These are phyloP conservation scores for Canis aureus DNA, from an alignment of 2,113 vertebrate genomes.

Conservation along the genomic window DNA sequence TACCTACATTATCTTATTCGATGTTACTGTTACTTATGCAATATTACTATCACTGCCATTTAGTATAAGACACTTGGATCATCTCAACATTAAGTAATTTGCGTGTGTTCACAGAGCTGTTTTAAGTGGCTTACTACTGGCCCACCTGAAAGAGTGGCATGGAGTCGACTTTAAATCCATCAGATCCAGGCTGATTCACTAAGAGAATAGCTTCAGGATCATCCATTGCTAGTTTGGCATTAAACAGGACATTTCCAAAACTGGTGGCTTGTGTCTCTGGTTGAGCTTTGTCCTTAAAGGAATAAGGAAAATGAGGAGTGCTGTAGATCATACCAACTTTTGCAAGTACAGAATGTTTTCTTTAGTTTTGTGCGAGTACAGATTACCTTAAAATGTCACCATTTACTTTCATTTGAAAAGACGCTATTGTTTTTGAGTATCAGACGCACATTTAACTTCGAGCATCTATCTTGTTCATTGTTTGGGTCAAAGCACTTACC, in stretches of 20 bases:
- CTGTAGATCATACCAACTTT: neutral
- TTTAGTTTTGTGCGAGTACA: neutral
- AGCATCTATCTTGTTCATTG: neutral
- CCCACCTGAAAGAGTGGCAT: constrained; percentile 95
- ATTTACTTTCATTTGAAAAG: neutral
- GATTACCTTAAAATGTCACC: neutral
- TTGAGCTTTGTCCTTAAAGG: constrained; percentile 94
- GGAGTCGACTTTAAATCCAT: constrained; percentile 96
- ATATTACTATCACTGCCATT: neutral
- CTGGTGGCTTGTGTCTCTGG: constrained; percentile 93
- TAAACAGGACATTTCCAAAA: constrained; percentile 94
- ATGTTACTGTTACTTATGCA: neutral
- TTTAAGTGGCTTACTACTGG: neutral
- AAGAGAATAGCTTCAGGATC: constrained; percentile 93
- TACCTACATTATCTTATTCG: neutral
- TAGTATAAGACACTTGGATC: neutral
- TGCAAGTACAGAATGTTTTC: neutral
- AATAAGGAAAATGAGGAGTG: neutral
- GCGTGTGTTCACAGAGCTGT: accelerated
- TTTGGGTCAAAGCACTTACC: constrained; percentile 86
- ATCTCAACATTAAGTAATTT: neutral
- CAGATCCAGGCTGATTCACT: constrained; percentile 95
- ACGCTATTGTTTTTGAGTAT: neutral
- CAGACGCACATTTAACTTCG: neutral
- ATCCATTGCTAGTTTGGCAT: constrained; percentile 93